A percentile compares a stretch with the other conserved stretches of the same genome.
phyloP scores from a whole-genome alignment of 2,797 vertebrate genomes.

The Acanthiza pusilla region DNA sequence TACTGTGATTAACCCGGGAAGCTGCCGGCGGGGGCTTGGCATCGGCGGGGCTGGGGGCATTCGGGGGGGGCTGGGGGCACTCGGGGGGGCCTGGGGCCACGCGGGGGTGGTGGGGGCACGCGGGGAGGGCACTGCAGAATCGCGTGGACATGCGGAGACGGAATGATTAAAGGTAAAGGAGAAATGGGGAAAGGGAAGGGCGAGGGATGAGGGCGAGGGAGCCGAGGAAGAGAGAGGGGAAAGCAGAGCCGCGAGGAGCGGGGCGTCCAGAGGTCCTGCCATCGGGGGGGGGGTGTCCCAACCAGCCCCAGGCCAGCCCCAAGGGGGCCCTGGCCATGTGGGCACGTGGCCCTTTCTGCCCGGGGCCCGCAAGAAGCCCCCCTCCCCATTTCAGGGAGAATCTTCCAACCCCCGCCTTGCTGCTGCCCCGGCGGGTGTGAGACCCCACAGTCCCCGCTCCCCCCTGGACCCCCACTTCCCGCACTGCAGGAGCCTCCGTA shows the following conservation, averaged over 20 bases:
- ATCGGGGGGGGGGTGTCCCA: neutral
- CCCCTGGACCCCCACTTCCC: neutral
- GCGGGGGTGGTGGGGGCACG: neutral
- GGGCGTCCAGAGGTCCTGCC: neutral
- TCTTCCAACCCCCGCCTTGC: neutral
- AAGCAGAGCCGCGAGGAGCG: accelerated
- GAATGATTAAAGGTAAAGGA: neutral
- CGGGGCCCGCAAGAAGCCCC: neutral
- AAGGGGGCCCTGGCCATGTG: neutral
- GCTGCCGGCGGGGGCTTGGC: neutral
- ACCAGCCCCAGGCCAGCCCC: neutral
- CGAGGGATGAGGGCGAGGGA: neutral
- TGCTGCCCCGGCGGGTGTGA: neutral
- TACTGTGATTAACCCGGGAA: neutral
- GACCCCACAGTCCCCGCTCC: neutral
- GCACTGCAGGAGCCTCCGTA: accelerated
- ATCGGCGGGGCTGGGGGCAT: neutral
- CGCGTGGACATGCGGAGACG: neutral
- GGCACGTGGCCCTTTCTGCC: neutral
- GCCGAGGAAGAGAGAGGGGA: neutral
- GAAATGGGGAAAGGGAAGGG: neutral
- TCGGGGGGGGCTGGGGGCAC: neutral
- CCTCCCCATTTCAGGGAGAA: neutral
- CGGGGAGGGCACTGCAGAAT: neutral
- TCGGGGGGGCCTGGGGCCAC: neutral